Evolutionary conservation across 2,797 vertebrate species (phyloP).

Genomic region (Avahi laniger): DNA sequence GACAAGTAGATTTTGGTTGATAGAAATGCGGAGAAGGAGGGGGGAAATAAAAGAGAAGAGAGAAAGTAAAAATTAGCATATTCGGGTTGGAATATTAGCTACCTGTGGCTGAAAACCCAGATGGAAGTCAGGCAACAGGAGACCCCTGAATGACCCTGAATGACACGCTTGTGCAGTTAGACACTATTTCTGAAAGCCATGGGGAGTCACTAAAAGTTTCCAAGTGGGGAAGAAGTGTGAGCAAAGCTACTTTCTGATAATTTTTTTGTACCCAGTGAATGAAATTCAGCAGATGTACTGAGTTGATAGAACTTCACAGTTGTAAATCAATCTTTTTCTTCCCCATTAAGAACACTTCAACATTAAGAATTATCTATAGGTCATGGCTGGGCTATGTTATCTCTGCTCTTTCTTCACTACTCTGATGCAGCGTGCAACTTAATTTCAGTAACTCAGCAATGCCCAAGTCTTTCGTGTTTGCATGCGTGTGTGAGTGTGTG

Average conservation of each 20-base stretch:
- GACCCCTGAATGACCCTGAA: neutral
- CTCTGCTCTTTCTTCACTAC: neutral
- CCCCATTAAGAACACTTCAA: neutral
- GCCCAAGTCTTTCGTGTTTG: neutral
- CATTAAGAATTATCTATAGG: neutral
- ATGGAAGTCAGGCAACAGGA: neutral
- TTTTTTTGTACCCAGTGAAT: neutral
- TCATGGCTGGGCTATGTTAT: neutral
- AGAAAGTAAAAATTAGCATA: neutral
- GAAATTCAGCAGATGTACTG: constrained; percentile 19
- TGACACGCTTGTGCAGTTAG: neutral
- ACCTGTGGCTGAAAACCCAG: neutral
- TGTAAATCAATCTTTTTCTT: neutral
- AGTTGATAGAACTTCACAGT: constrained; percentile 46
- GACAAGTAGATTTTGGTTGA: neutral
- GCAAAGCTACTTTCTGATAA: neutral
- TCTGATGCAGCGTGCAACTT: neutral
- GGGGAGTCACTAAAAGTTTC: neutral
- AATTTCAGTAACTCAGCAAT: constrained; percentile 38
- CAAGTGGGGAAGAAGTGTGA: neutral
- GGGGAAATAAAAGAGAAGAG: neutral
- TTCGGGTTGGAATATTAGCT: neutral
- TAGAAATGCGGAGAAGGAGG: neutral
- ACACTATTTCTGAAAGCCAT: neutral
- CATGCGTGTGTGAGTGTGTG: too few relatives aligned